Percentiles rank a stretch among this genome's conserved stretches.
Conservation (phyloP, 2,888 invertebrate genomes). For the Trichopria drosophilae region DNA sequence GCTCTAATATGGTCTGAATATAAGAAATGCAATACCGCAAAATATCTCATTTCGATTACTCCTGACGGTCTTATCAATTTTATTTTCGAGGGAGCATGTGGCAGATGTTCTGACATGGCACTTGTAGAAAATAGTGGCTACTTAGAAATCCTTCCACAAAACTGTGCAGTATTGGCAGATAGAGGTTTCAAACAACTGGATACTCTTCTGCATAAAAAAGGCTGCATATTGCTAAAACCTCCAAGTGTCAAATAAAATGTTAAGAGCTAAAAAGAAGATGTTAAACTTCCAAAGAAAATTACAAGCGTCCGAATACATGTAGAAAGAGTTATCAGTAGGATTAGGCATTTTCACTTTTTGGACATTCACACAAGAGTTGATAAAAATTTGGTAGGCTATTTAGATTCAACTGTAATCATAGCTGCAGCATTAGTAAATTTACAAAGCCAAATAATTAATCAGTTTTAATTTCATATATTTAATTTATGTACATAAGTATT, state of each 20-base stretch:
- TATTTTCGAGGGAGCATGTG: slow-evolving; percentile 40
- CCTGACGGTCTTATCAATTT: slow-evolving; percentile 38
- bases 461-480: slow-evolving; percentile 1
- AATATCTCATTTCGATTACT: slow-evolving; percentile 23
- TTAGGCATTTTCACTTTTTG: slow-evolving; percentile 37
- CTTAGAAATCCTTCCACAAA: slow-evolving; percentile 28
- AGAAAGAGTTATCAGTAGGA: slow-evolving; percentile 41
- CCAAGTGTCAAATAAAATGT: slow-evolving; percentile 30
- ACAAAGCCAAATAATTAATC: slow-evolving; percentile 30
- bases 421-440: slow-evolving; percentile 35
- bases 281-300: slow-evolving; percentile 37
- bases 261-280: slow-evolving; percentile 34
- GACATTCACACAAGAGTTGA: slow-evolving; percentile 22
- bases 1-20: slow-evolving; percentile 41
- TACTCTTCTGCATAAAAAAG: slow-evolving; percentile 24
- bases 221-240: slow-evolving; percentile 30
- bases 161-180: slow-evolving; percentile 35
- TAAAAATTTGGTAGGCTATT: neutral
- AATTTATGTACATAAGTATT: neutral
- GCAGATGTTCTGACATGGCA: slow-evolving; percentile 30
- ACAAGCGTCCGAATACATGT: slow-evolving; percentile 44
- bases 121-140: slow-evolving; percentile 37
- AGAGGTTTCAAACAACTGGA: slow-evolving; percentile 40
- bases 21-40: slow-evolving; percentile 38
- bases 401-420: slow-evolving; percentile 32